Conservation (phyloP, 2,797 vertebrate species). For the Oryzias sinensis region DNA sequence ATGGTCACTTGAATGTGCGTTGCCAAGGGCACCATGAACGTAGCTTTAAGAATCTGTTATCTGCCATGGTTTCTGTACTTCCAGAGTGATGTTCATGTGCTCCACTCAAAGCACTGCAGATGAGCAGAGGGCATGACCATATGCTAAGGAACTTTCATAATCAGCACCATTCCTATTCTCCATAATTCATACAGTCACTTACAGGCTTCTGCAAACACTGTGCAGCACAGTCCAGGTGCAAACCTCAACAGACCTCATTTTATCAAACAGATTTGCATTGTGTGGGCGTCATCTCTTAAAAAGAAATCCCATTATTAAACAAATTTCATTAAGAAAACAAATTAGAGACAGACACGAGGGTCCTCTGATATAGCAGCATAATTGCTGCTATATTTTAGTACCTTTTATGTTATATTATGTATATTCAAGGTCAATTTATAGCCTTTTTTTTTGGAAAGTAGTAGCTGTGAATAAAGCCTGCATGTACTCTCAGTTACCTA, state of each 20-base stretch:
- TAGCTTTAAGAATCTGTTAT: slow-evolving; percentile 13
- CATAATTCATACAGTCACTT: slow-evolving; percentile 47
- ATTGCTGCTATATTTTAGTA: slow-evolving; percentile 38
- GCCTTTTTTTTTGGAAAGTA: slow-evolving; percentile 40
- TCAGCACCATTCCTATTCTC: slow-evolving; percentile 11
- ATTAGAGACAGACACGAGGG: slow-evolving; percentile 33
- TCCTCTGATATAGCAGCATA: slow-evolving; percentile 44
- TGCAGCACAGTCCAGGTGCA: no score
- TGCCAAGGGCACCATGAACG: no score
- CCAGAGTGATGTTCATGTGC: slow-evolving; percentile 20
- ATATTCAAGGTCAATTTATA: slow-evolving; percentile 36
- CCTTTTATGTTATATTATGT: slow-evolving; percentile 30
- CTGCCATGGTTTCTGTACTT: slow-evolving; percentile 12
- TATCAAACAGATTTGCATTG: slow-evolving; percentile 29
- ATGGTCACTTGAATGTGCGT: no score
- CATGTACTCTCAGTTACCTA: slow-evolving; percentile 42
- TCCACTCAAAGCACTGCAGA: slow-evolving; percentile 20
- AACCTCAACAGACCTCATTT: no score
- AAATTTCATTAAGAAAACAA: slow-evolving; percentile 36
- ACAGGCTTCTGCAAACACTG: slow-evolving; percentile 28
- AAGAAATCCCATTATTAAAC: slow-evolving; percentile 55
- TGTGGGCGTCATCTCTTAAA: slow-evolving; percentile 28
- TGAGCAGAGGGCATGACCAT: slow-evolving; percentile 28
- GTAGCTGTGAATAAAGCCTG: slow-evolving; percentile 39
- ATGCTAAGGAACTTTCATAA: slow-evolving; percentile 27